Percentiles rank a stretch among this genome's conserved stretches.
phyloP scores from a whole-genome alignment of 2,797 vertebrate genomes.

The Zonotrichia albicollis region DNA sequence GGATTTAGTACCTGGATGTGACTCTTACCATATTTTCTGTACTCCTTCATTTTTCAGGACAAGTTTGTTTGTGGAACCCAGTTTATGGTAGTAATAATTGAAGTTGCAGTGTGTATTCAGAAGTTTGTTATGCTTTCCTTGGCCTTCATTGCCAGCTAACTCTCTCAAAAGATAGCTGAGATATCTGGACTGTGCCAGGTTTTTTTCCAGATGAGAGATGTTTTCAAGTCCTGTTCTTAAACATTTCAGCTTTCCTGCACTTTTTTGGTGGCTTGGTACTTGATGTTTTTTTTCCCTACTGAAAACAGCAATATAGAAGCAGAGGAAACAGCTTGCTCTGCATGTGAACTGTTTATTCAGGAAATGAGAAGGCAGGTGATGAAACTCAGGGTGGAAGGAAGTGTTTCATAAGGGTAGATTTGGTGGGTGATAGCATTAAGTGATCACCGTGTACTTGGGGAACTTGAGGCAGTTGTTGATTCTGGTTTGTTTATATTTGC shows the following conservation, averaged over 20 bases:
- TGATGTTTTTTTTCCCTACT: neutral
- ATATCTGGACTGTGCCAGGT: neutral
- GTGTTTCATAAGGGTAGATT: neutral
- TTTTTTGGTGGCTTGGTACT: neutral
- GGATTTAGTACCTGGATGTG: neutral
- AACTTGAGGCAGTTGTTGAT: neutral
- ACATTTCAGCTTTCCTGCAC: neutral
- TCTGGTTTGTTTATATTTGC: neutral
- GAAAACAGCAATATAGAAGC: neutral
- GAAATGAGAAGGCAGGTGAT: constrained; percentile 38
- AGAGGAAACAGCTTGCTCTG: constrained; percentile 5
- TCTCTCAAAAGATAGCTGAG: neutral
- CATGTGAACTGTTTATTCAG: neutral
- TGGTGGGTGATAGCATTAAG: neutral
- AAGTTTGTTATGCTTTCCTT: neutral
- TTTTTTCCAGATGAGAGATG: neutral
- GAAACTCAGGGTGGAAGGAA: constrained; percentile 28
- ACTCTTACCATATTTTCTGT: neutral
- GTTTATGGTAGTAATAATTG: neutral
- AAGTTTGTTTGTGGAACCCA: neutral
- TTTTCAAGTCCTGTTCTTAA: neutral
- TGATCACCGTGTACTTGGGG: neutral
- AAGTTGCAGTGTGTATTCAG: neutral
- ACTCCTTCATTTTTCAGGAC: neutral
- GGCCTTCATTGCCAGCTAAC: neutral